These are phyloP conservation scores for Pedetes capensis DNA, from an alignment of 2,113 vertebrate genomes.

Conservation along the genomic window DNA sequence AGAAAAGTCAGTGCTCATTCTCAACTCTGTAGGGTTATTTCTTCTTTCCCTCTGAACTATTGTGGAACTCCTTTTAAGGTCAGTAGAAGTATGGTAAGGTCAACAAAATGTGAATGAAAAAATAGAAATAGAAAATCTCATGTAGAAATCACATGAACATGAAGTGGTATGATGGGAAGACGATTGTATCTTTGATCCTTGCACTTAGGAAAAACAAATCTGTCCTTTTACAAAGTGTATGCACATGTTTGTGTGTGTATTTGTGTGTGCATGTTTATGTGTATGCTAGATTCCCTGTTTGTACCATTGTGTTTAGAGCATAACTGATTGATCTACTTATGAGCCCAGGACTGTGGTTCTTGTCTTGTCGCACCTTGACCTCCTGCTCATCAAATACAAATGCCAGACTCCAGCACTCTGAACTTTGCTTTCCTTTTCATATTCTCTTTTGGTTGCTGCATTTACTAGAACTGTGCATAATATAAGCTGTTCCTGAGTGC, in stretches of 20 bases:
- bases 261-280: not conserved
- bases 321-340: not conserved
- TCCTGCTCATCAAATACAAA: slow-evolving; percentile 20
- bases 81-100: not conserved
- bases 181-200: not conserved
- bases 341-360: not conserved
- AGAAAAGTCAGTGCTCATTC: not conserved
- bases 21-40: not conserved
- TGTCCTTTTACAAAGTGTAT: not conserved
- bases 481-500: slow-evolving; percentile 43
- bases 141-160: not conserved
- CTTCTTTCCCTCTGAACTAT: slow-evolving; percentile 12
- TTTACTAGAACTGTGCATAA: slow-evolving; percentile 46
- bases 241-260: not conserved
- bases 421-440: slow-evolving; percentile 7
- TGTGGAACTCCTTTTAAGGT: slow-evolving; percentile 3
- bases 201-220: not conserved
- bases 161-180: not conserved
- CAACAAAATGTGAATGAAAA: not conserved
- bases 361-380: not conserved
- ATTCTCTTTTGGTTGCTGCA: slow-evolving; percentile 36
- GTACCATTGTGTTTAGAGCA: not conserved
- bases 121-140: not conserved
- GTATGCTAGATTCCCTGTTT: not conserved
- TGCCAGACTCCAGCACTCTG: not conserved